phyloP scores from a whole-genome alignment of 2,113 vertebrate genomes.

The Festucalex cinctus region DNA sequence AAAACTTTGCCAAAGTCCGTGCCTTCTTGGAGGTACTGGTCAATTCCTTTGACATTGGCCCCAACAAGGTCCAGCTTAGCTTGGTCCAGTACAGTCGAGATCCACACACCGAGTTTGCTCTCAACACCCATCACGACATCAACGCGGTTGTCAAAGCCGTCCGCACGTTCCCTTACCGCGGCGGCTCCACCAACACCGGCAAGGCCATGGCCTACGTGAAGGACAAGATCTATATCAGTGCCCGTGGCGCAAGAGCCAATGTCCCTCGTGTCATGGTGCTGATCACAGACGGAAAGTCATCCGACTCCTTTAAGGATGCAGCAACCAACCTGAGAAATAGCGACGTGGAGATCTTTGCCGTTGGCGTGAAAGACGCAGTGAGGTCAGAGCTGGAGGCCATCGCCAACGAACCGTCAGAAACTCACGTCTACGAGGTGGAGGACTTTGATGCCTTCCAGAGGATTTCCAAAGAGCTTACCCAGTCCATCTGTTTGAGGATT shows the following conservation, averaged over 20 bases:
- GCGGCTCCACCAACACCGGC: conserved; percentile 99
- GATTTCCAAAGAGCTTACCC: conserved; percentile 95
- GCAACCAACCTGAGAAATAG: conserved; percentile 85
- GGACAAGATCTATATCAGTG: conserved; percentile 85
- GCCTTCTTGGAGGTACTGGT: conserved; percentile 93
- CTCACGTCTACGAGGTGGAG: conserved; percentile 95
- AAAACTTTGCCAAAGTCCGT: conserved; percentile 98
- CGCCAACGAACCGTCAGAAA: conserved; percentile 86
- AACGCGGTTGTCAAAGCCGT: conserved; percentile 87
- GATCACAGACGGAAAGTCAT: conserved; percentile 97
- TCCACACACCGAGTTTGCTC: conserved; percentile 90
- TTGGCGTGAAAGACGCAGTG: conserved; percentile 96
- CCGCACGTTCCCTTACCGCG: conserved; percentile 92
- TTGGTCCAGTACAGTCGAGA: conserved; percentile 98
- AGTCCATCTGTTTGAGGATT: conserved; percentile 94
- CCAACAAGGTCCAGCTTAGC: conserved; percentile 89
- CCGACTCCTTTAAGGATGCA: conserved; percentile 92
- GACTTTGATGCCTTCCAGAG: conserved; percentile 98
- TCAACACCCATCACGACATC: conserved; percentile 87
- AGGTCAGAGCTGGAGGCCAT: conserved; percentile 92
- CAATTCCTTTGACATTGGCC: conserved; percentile 91
- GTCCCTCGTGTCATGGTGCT: conserved; percentile 98
- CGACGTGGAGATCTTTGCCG: conserved; percentile 97
- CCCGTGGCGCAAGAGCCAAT: conserved; percentile 85
- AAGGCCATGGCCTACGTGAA: conserved; percentile 95